Base-by-base conservation (phyloP, 2,888 invertebrate species). In the Schrankia costaestrigalis region DNA sequence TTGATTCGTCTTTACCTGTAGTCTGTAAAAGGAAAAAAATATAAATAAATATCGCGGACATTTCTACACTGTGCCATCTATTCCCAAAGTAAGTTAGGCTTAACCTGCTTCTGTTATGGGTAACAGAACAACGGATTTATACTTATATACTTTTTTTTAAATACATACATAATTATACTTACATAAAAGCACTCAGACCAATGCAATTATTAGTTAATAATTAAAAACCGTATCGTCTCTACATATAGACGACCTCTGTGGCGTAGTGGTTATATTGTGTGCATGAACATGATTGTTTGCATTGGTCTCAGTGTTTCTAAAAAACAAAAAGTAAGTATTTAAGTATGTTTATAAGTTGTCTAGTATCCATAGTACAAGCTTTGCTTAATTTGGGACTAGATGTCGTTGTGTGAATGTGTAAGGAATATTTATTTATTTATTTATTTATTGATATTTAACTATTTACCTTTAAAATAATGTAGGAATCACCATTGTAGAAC, bases 401-500 rank as follows among this genome's bases (percentile, higher is more conserved):
- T 11, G 13, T 13, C 12, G 6, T 2, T 5, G 8, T 25, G 2
- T 13, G 4, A 13, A 11, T 8, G 21, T 3, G 4, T 21, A 21
- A 21, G n/a, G 4, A 21, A 6, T 3, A 8, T 21, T 3, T 21
- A 6, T 3, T 3, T 9, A 21, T 21, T 6, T 3, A 11, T 11
- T 24, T 10, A 5, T 4, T 11, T 11, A 8, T 21, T 21, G 9
- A 21, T 17, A 17, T 3, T 5, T 15, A 11, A 18, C 17, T 11
- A 6, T 11, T 25, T 89, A 95, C 95, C 79, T 91, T 91, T 8
- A 95, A 77, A 11, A 96, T 90, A 33, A 97, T 94, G 73, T 95
- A 97, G 0, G 95, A 95, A 68, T 97, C 96, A 0, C 95, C 96
- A 30, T 92, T 92, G 69, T 91, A 95, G 73, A 97, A 96, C 78